Evolutionary conservation across 2,113 vertebrate genomes (phyloP), one percentile per base, ranked within the genome.

Genomic region (Amphiprion ocellaris): DNA sequence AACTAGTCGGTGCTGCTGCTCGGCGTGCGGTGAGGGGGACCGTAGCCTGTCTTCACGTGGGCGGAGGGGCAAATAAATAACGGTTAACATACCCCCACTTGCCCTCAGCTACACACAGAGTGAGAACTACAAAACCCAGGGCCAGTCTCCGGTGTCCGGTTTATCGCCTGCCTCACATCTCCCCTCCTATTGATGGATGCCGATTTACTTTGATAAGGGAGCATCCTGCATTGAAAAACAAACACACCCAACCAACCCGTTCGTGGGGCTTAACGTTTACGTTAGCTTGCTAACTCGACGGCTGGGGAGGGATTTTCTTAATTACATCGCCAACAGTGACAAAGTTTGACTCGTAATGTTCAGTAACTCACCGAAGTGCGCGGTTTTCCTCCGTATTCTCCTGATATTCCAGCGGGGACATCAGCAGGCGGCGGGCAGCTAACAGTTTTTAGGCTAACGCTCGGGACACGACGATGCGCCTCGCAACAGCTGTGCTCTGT

Each of bases 401-500:
- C 50, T 9, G 76, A 5, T 82, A 79, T 63, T 85, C 86, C 85
- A 60, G 84, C 3, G 79, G 61, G 78, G 2, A 33, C 81, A 86
- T 84, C 24, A 69, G 82, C 79, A 37, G 66, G 37, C 60, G 12
- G 72, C 54, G 24, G 78, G 46, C 58, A n/a, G 86, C 84, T 78
- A 61, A 67, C 82, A 65, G 71, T 46, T 28, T 56, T 33, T 1
- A 61, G 44, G 81, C 78, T 77, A 81, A 70, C 70, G 76, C n/a
- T 52, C 60, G 30, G 67, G 59, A 69, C 79, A 39, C 76, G 66
- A 83, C 89, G 82, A 56, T 73, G 86, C 71, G 62, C 71, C 79
- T 73, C 63, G 68, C 87, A 90, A 92, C 92, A 93, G 92, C 93
- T 94, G 93, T 91, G 92, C 75, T 92, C 63, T 94, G 92, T 93